Evolutionary conservation across 1,140 invertebrate species (phyloP), one percentile per base, ranked within the genome.

Genomic region (Globodera ellingtonae): DNA sequence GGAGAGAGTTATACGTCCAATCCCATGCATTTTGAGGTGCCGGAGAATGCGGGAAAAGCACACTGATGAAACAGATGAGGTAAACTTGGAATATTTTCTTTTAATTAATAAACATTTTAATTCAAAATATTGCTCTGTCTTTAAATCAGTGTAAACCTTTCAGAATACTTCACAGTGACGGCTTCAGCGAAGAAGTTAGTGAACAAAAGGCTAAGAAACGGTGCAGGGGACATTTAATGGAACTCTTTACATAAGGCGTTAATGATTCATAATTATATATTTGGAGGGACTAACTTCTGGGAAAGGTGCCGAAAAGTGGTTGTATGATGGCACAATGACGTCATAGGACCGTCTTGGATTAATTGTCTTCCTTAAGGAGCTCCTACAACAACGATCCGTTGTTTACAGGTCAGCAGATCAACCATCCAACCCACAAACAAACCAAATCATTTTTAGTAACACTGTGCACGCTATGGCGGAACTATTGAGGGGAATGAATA

Each of bases 41-140:
- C 59, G 87, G 87, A 69, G 87, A 88, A 81, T 88, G 83, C 70
- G 87, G 87, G 10, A 88, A 88, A 72, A 89, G 81, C 46, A 81
- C 87, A 7, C 78, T 88, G n/a, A 75, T 88, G 79, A 88, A 88
- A 70, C 87, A 88, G 59, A 88, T 88, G 87, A 85, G 86, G 87
- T 88, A 46, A 66, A 47, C 65, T 78, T 24, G 35, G 13, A 35
- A 35, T 35, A 35, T 35, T 35, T 35, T 35, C 3, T 35, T 35
- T 35, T 2, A 35, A 35, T 35, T 35, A 35, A 35, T 35, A 35
- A 35, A 35, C 35, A 79, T 69, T 75, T 81, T 74, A 71, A 9
- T n/a, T 50, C 62, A n/a, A 7, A 21, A 73, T 67, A 69, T 84
- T 80, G 46, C 13, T 35, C 67, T n/a, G 35, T 44, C 59, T 79